Conservation (phyloP, 2,888 invertebrate genomes). For the Exephanes ischioxanthus region DNA sequence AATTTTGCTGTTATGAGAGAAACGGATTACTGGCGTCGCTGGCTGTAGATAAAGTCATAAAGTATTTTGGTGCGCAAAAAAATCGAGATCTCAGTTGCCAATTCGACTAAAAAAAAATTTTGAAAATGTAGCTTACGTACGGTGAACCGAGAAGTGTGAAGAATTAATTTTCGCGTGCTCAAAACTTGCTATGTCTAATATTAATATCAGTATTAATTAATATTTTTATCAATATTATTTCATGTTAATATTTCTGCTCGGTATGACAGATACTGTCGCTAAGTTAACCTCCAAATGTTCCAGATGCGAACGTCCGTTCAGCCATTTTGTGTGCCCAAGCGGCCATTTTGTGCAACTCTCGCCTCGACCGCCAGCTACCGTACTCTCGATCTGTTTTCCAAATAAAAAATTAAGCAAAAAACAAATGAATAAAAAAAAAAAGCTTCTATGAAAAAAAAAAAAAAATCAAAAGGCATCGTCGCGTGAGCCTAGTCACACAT, state of each 20-base stretch:
- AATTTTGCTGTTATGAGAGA: constrained; percentile 33
- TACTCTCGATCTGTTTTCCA: background rate
- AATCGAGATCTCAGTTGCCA: background rate
- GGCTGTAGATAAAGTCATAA: background rate
- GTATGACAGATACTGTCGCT: too few species aligned
- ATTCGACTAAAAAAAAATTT: background rate
- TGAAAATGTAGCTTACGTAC: background rate
- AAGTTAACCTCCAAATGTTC: background rate
- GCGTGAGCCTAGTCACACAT: constrained; percentile 59
- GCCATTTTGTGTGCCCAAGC: background rate
- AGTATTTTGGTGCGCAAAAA: background rate
- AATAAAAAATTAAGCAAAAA: background rate
- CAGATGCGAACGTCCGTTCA: background rate
- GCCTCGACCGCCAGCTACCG: constrained; percentile 2
- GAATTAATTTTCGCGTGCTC: background rate
- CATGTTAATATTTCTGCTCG: background rate
- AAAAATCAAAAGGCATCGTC: constrained; percentile 21
- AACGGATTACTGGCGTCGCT: background rate
- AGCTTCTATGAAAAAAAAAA: constrained; percentile 19
- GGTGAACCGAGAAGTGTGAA: background rate
- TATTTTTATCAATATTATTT: background rate
- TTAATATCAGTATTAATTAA: background rate
- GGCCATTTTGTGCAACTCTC: background rate
- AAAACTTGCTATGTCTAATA: background rate
- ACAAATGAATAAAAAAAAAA: background rate